Evolutionary conservation across 2,888 invertebrate genomes (phyloP), one percentile per base, ranked within the genome.

Genomic region (Camponotus fellah): DNA sequence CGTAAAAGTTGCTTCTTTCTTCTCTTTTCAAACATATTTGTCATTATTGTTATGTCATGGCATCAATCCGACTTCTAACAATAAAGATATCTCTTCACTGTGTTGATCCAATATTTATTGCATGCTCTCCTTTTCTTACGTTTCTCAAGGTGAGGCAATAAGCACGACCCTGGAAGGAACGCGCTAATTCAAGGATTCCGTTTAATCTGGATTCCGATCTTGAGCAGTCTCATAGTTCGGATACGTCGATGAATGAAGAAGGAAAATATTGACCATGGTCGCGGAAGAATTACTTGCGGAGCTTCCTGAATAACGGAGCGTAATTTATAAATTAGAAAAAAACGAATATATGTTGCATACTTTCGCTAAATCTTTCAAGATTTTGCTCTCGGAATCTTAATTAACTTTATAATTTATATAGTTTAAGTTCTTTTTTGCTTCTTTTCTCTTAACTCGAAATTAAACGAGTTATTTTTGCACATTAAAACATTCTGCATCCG

Each of bases 151-250:
- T 79, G 26, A 83, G 56, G 79, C 69, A 79, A 79, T 71, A 43
- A 83, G 60, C 65, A 80, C 46, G 56, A 46, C 21, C 71, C 64
- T 21, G 37, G 56, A 71, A 79, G 64, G 56, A 65, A 79, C 68
- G 79, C 64, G 34, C 69, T 83, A 83, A 83, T 83, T 62, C 64
- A 56, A 53, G 79, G 62, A 79, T 83, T 83, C 64, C 64, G 43
- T 79, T 83, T 83, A 79, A 83, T 83, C 77, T 71, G 53, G 69
- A 83, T 83, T 83, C 82, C 64, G 43, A 79, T 79, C 68, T 64
- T 21, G 21, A 43, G 60, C 62, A 43, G 68, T 9, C 64, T 69
- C 56, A 60, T 62, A 62, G 26, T 3, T 69, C 26, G 40, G 64
- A 79, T 79, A 83, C 40, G 53, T 64, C 69, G 43, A 62, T 34